Evolutionary conservation across 2,888 invertebrate species (phyloP).

Genomic region (Agrochola lota): DNA sequence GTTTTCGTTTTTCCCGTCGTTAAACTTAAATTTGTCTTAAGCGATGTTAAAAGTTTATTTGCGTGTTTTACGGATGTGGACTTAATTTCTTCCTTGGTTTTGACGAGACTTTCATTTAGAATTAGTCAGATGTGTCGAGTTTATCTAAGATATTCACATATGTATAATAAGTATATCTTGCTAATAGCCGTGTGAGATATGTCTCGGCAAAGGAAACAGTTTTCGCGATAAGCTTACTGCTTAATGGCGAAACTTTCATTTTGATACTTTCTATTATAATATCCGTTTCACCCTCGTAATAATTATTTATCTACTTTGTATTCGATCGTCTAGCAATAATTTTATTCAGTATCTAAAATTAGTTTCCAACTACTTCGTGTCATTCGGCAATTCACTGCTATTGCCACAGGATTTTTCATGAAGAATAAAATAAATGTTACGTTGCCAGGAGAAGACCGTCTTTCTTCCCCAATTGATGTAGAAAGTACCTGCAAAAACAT

Average conservation of each 20-base stretch:
- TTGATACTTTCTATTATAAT: slow-evolving; percentile 39
- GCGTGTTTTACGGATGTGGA: slow-evolving; percentile 45
- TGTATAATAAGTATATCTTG: background rate
- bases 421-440: background rate
- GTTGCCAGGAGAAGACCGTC: background rate
- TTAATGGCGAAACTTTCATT: slow-evolving; percentile 15
- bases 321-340: background rate
- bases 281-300: slow-evolving; percentile 8
- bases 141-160: background rate
- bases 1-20: slow-evolving; percentile 32
- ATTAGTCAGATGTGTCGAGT: background rate
- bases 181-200: slow-evolving; percentile 13
- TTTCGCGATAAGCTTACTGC: slow-evolving; percentile 10
- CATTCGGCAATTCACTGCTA: background rate
- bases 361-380: background rate
- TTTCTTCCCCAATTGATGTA: background rate
- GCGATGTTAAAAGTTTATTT: slow-evolving; percentile 39
- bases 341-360: background rate
- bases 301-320: slow-evolving; percentile 8
- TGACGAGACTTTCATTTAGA: slow-evolving; percentile 50
- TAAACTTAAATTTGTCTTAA: slow-evolving; percentile 38
- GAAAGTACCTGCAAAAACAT: slow-evolving; percentile 32
- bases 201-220: slow-evolving; percentile 16
- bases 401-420: background rate
- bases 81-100: slow-evolving; percentile 60